phyloP scores from a whole-genome alignment of 2,797 vertebrate species.

The Xiphorhynchus erythropygius region DNA sequence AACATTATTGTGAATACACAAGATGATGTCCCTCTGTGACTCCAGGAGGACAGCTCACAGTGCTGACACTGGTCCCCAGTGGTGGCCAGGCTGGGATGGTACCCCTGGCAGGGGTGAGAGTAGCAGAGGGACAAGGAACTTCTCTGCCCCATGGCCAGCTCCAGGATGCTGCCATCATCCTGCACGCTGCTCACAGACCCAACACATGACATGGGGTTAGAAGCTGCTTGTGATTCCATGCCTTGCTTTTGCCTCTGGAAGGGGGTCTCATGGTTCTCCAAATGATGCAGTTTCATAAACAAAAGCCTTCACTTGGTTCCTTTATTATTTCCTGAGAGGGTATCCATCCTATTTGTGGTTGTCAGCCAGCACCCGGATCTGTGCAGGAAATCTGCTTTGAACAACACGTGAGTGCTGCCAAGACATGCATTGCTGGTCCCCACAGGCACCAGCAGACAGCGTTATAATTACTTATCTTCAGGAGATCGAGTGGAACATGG shows the following conservation, averaged over 20 bases:
- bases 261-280: not conserved
- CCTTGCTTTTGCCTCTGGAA: not conserved
- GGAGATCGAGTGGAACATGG: not conserved
- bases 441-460: slow-evolving; percentile 33
- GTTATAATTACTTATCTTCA: not conserved
- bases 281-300: not conserved
- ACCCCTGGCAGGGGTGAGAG: not conserved
- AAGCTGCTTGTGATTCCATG: not conserved
- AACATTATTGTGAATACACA: too few species aligned
- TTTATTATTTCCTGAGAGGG: slow-evolving; percentile 40
- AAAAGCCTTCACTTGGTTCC: not conserved
- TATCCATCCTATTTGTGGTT: not conserved
- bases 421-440: slow-evolving; percentile 35
- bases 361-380: not conserved
- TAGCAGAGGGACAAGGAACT: not conserved
- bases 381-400: slow-evolving; percentile 58
- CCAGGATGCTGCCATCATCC: not conserved
- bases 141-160: not conserved
- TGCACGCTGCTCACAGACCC: not conserved
- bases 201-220: accelerated
- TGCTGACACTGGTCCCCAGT: not conserved
- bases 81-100: not conserved
- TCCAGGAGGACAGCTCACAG: not conserved
- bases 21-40: not conserved
- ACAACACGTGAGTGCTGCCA: slow-evolving; percentile 33